Conservation (phyloP, 2,113 vertebrate species). For the Scomber scombrus region DNA sequence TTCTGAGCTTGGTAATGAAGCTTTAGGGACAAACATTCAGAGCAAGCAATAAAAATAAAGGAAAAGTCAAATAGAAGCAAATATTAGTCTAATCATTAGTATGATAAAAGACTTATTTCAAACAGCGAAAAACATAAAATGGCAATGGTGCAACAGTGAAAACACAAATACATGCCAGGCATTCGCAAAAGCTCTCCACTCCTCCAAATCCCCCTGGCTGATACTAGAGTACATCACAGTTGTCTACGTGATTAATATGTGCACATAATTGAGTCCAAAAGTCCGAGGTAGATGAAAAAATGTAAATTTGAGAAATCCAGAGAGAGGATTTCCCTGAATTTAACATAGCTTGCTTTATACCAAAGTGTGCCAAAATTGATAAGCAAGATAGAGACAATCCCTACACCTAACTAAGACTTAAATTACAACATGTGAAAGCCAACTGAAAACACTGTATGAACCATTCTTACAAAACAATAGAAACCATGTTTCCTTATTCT, state of each 20-base stretch:
- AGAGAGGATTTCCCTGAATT: slow-evolving; percentile 2
- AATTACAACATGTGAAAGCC: slow-evolving; percentile 19
- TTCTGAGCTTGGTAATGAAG: background rate
- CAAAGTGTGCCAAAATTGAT: background rate
- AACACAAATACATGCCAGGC: slow-evolving; percentile 15
- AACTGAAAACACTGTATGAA: background rate
- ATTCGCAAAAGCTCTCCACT: background rate
- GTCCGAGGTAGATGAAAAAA: slow-evolving; percentile 7
- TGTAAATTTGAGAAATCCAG: slow-evolving; percentile 10
- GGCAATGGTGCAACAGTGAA: background rate
- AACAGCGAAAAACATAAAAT: slow-evolving; percentile 16
- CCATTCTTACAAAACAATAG: slow-evolving; percentile 6
- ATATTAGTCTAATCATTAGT: background rate
- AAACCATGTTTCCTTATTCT: background rate
- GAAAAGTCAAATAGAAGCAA: background rate
- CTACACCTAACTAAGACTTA: background rate
- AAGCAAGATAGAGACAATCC: background rate
- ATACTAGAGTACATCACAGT: slow-evolving; percentile 8
- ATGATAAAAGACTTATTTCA: background rate
- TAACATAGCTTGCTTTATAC: background rate
- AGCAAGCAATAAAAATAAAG: background rate
- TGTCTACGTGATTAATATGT: slow-evolving; percentile 32
- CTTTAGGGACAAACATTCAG: background rate
- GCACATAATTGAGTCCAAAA: background rate
- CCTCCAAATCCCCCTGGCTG: slow-evolving; percentile 22